Evolutionary conservation across 2,888 invertebrate genomes (phyloP).

Genomic region (Hyposoter didymator): DNA sequence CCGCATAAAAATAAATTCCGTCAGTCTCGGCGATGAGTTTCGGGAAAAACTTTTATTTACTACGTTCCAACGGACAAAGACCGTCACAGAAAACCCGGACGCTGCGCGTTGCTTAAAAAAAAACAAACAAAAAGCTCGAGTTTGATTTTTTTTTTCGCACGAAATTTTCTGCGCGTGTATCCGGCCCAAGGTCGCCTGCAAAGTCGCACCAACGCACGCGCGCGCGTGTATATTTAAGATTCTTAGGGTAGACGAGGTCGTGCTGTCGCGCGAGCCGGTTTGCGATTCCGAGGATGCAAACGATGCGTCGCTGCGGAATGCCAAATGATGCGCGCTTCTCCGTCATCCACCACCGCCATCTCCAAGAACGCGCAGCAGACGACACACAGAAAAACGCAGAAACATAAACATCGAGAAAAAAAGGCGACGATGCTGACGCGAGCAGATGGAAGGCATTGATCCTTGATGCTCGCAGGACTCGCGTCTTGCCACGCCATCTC

Average conservation of each 20-base stretch:
- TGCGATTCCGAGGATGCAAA: slow-evolving; percentile 60
- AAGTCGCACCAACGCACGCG: slow-evolving; percentile 4
- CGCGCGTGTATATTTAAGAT: slow-evolving; percentile 38
- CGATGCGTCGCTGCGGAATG: slow-evolving; percentile 57
- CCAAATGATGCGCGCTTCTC: slow-evolving; percentile 54
- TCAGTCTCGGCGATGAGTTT: background rate
- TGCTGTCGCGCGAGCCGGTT: slow-evolving; percentile 49
- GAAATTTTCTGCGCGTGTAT: slow-evolving; percentile 38
- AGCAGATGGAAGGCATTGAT: slow-evolving; percentile 53
- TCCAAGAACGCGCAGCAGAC: too few relatives aligned
- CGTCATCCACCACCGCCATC: too few relatives aligned
- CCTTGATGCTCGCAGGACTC: slow-evolving; percentile 35
- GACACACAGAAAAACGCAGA: background rate
- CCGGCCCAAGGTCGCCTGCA: slow-evolving; percentile 54
- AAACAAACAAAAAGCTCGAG: background rate
- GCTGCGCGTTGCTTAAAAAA: background rate
- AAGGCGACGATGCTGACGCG: background rate
- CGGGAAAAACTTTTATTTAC: background rate
- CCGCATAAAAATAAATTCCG: background rate
- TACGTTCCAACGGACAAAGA: background rate
- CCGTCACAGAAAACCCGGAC: background rate
- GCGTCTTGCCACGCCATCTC: background rate
- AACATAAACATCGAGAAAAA: background rate
- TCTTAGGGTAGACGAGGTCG: slow-evolving; percentile 58
- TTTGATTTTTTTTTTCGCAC: slow-evolving; percentile 12